Evolutionary conservation across 2,113 vertebrate genomes (phyloP).

Genomic region (Saimiri boliviensis): DNA sequence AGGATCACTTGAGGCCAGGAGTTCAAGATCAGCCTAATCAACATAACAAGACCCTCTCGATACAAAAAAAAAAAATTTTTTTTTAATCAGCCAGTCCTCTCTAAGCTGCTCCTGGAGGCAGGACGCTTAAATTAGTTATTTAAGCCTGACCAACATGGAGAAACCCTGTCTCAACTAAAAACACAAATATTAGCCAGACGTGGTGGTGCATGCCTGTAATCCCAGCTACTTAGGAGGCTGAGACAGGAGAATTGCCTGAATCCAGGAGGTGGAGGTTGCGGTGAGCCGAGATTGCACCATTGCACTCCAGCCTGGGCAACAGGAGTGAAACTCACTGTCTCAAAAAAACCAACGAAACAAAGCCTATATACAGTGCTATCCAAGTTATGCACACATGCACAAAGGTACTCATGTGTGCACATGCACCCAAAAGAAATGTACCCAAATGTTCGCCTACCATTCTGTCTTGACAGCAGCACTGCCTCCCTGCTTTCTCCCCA

Average conservation of each 20-base stretch:
- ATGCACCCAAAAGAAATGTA: background rate
- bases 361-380: background rate
- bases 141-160: background rate
- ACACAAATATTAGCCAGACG: too few species aligned
- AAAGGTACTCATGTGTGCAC: too few species aligned
- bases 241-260: too few species aligned
- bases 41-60: background rate
- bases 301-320: background rate
- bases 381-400: background rate
- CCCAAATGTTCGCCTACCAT: background rate
- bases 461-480: background rate
- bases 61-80: background rate
- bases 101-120: too few species aligned
- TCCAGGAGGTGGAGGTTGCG: background rate
- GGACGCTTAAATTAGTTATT: too few species aligned
- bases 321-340: background rate
- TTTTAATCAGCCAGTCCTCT: too few species aligned
- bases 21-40: background rate
- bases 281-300: background rate
- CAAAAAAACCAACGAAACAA: background rate
- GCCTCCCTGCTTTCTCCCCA: fast-evolving
- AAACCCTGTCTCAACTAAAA: too few species aligned
- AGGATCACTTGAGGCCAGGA: background rate
- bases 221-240: too few species aligned
- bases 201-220: too few species aligned